Percentiles rank a stretch among this genome's conserved stretches.
These are phyloP conservation scores for Patella ulyssiponensis DNA, from an alignment of 2,888 invertebrate species.

Conservation along the genomic window DNA sequence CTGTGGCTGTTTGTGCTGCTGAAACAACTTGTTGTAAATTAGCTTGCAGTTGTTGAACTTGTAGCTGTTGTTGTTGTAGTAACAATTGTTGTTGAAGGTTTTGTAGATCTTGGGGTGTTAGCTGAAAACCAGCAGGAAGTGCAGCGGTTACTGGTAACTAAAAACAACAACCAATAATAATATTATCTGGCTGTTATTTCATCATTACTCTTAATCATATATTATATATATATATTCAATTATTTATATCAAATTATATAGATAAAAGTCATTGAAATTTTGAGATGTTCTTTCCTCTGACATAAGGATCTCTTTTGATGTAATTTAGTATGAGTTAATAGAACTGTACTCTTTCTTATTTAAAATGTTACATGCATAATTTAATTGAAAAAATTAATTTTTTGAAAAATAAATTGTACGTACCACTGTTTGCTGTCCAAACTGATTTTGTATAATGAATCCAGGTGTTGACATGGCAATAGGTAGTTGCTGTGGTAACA, in stretches of 20 bases:
- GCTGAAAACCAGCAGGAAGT: slow-evolving; percentile 40
- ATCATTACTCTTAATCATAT: not conserved
- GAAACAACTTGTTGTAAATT: slow-evolving; percentile 17
- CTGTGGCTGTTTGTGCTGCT: slow-evolving; percentile 33
- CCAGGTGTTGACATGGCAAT: slow-evolving; percentile 41
- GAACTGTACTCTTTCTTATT: no score
- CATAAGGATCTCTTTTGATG: no score
- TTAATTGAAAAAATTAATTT: not conserved
- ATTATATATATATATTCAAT: not conserved
- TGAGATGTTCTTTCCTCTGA: not conserved
- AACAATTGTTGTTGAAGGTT: slow-evolving; percentile 51
- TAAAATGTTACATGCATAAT: no score
- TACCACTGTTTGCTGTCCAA: slow-evolving; percentile 61
- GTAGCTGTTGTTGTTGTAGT: slow-evolving; percentile 42
- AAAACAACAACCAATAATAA: not conserved
- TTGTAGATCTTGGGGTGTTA: slow-evolving; percentile 44
- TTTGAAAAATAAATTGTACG: slow-evolving; percentile 20
- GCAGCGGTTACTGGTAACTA: slow-evolving; percentile 45
- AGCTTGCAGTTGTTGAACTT: slow-evolving; percentile 28
- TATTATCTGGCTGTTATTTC: not conserved
- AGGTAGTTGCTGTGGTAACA: slow-evolving; percentile 52
- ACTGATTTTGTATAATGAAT: slow-evolving; percentile 60
- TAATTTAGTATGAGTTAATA: no score
- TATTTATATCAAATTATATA: not conserved
- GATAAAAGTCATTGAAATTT: not conserved